Evolutionary conservation across 2,888 invertebrate genomes (phyloP), one percentile per base, ranked within the genome.

Genomic region (Dusona sp.): DNA sequence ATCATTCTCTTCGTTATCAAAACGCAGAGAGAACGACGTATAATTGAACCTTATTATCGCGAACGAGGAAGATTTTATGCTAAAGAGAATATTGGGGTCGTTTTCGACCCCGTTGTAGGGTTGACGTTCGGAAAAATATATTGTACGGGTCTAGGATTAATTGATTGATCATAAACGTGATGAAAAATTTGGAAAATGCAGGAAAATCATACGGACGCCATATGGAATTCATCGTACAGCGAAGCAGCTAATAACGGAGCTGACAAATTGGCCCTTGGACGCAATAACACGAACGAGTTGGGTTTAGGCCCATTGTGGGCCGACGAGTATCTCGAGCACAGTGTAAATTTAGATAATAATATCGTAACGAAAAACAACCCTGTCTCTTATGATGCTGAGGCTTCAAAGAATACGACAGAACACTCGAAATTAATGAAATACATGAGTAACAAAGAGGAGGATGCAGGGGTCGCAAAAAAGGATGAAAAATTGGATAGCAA

Each of bases 391-490:
- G 90, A 90, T 4, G 82, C 64, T 9, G 94, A 95, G 91, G 94
- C 96, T 3, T 95, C 95, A 78, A 95, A 95, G 89, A 96, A 95
- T 13, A 95, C 95, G 88, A 96, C 96, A 90, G 95, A 96, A 33
- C 97, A 97, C 92, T 97, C 97, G 79, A 95, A 97, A 95, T 98
- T 98, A 92, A 97, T 98, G 97, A 97, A 96, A 91, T 98, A 98
- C 92, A 97, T 98, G 96, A 96, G 96, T 91, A 61, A 29, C 61
- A 96, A 96, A 94, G 96, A 97, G 84, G 96, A 96, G 92, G 96
- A 25, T 96, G 75, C 95, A 95, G 45, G 1, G 29, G 1, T n/a
- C 48, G 29, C 3, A 1, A 25, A 29, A 8, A 51, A 19, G 38
- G 75, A 64, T 6, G 42, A 45, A 45, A 75, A 75, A 16, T 64